Evolutionary conservation across 1,140 invertebrate species (phyloP).

Genomic region (Papilio polyxenes): DNA sequence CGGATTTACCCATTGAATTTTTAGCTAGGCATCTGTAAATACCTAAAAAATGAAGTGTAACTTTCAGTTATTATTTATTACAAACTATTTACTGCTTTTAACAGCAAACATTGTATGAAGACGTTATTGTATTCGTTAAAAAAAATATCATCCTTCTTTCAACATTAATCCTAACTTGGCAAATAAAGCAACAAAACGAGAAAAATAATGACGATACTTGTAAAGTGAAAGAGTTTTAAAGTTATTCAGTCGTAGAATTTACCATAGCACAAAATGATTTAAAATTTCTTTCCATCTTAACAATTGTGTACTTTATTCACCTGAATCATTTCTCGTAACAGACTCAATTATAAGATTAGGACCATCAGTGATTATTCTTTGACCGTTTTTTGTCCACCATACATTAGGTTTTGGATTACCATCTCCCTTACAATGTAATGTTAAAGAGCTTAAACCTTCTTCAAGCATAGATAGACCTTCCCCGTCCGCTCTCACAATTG

Average conservation of each 20-base stretch:
- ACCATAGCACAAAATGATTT: background rate
- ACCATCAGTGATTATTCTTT: slow-evolving; percentile 77
- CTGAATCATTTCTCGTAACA: slow-evolving; percentile 75
- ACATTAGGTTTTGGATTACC: slow-evolving; percentile 93
- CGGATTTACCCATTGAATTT: slow-evolving; percentile 89
- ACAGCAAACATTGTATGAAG: too few species aligned
- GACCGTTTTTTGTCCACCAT: slow-evolving; percentile 87
- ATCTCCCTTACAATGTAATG: slow-evolving; percentile 89
- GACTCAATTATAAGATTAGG: slow-evolving; percentile 81
- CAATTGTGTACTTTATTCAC: slow-evolving; percentile 46
- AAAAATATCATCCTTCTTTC: too few species aligned
- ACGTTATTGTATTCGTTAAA: too few species aligned
- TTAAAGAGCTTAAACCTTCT: slow-evolving; percentile 89
- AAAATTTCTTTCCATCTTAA: background rate
- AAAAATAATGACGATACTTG: too few species aligned
- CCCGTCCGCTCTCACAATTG: slow-evolving; percentile 82
- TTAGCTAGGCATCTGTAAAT: slow-evolving; percentile 91
- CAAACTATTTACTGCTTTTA: too few species aligned
- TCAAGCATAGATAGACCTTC: slow-evolving; percentile 82
- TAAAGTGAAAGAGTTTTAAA: too few species aligned
- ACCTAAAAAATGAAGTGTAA: slow-evolving; percentile 59
- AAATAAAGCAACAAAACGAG: too few species aligned
- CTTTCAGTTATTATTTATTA: background rate
- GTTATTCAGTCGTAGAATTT: too few species aligned
- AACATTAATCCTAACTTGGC: too few species aligned